These are phyloP conservation scores for Drosophila azteca DNA, from an alignment of 1,140 invertebrate genomes.

Conservation along the genomic window DNA sequence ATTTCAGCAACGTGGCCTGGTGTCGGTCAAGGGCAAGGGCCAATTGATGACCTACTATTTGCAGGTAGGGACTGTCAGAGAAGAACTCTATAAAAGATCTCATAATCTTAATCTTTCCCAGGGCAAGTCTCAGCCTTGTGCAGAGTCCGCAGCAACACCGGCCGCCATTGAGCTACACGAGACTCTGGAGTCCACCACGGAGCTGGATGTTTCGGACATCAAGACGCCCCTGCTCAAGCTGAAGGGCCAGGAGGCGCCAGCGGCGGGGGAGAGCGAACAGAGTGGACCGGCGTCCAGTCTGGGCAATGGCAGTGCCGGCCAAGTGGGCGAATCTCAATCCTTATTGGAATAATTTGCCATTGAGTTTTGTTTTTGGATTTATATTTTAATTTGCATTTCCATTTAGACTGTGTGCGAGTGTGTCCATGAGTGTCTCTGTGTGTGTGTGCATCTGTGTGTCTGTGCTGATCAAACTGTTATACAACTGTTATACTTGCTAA, in stretches of 20 bases:
- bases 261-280: conserved; percentile 24
- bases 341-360: conserved; percentile 56
- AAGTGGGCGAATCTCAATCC: conserved; percentile 58
- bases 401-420: conserved; percentile 3
- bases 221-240: conserved; percentile 71
- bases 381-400: not conserved
- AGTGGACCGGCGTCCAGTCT: conserved; percentile 35
- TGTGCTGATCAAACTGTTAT: conserved; percentile 55
- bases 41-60: conserved; percentile 98
- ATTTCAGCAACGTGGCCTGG: conserved; percentile 95
- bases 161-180: conserved; percentile 31
- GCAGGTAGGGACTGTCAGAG: conserved; percentile 80
- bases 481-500: conserved; percentile 54
- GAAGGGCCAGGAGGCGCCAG: conserved; percentile 40
- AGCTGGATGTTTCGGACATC: conserved; percentile 60
- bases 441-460: conserved; percentile 10
- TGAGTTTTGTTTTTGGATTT: conserved; percentile 1
- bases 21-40: conserved; percentile 97
- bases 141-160: conserved; percentile 19
- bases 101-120: not conserved
- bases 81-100: not conserved
- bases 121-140: conserved; percentile 56
- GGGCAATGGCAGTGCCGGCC: conserved; percentile 51
- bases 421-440: not conserved
- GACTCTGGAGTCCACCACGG: conserved; percentile 47